A percentile compares a stretch with the other conserved stretches of the same genome.
These are phyloP conservation scores for Tachina lurida DNA, from an alignment of 2,888 invertebrate genomes.

Conservation along the genomic window DNA sequence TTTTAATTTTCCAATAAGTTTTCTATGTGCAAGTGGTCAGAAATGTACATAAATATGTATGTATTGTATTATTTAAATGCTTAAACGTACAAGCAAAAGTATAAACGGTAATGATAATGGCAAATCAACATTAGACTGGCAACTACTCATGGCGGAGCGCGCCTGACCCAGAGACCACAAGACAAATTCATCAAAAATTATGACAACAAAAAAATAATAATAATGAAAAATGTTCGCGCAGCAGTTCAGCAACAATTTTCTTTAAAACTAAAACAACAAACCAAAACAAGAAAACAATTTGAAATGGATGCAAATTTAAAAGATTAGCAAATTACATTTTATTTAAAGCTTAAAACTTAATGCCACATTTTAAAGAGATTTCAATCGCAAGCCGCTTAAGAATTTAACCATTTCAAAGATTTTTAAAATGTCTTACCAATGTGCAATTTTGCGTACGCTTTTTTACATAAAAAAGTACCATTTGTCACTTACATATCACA, in stretches of 20 bases:
- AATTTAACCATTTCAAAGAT: background rate
- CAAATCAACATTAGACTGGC: conserved; percentile 21
- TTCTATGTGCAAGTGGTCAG: background rate
- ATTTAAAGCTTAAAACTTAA: conserved; percentile 40
- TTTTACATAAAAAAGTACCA: background rate
- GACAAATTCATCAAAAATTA: conserved; percentile 52
- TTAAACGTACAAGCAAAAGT: background rate
- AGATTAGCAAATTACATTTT: conserved; percentile 48
- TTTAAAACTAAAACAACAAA: conserved; percentile 1
- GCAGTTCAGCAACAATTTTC: conserved; percentile 33
- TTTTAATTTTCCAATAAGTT: conserved; percentile 25
- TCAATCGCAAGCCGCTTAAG: conserved; percentile 22
- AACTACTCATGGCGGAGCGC: conserved; percentile 20
- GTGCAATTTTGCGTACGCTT: conserved; percentile 10
- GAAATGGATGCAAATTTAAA: conserved; percentile 53
- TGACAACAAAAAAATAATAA: conserved; percentile 12
- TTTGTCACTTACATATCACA: background rate
- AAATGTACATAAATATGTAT: background rate
- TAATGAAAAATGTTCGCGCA: conserved; percentile 8
- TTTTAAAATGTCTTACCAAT: background rate
- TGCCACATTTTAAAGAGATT: conserved; percentile 37
- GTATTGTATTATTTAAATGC: background rate
- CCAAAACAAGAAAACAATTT: conserved; percentile 28
- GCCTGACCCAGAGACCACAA: conserved; percentile 58
- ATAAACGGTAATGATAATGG: conserved; percentile 9